Evolutionary conservation across 2,888 invertebrate genomes (phyloP).

Genomic region (Mimumesa dahlbomi): DNA sequence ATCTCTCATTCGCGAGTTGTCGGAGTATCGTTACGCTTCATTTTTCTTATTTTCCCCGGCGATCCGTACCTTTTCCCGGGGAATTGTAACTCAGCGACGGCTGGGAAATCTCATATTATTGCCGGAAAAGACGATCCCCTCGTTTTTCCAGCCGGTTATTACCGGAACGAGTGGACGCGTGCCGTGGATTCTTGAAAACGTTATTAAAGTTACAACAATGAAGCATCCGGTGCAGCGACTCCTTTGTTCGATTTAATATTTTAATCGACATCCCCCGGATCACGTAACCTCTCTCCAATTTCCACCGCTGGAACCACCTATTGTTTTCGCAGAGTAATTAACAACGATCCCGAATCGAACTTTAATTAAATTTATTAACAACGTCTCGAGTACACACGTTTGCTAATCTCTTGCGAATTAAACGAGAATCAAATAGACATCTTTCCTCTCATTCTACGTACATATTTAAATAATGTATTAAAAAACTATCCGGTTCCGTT

Average conservation of each 20-base stretch:
- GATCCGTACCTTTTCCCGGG: conserved; percentile 3
- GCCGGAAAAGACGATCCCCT: not conserved
- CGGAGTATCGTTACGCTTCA: not conserved
- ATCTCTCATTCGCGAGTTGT: conserved; percentile 5
- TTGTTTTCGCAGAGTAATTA: too few relatives aligned
- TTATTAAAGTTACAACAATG: not conserved
- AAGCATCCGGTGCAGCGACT: not conserved
- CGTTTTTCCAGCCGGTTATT: not conserved
- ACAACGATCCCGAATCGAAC: too few relatives aligned
- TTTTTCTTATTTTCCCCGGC: conserved; percentile 7
- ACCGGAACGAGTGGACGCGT: not conserved
- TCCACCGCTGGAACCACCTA: too few relatives aligned
- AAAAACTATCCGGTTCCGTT: too few relatives aligned
- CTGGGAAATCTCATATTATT: not conserved
- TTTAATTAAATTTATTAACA: too few relatives aligned
- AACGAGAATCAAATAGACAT: too few relatives aligned
- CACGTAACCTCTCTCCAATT: too few relatives aligned
- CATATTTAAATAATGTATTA: too few relatives aligned
- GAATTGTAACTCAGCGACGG: not conserved
- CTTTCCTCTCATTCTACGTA: too few relatives aligned
- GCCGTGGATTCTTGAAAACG: conserved; percentile 1
- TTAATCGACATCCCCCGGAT: not conserved
- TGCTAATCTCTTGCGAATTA: too few relatives aligned
- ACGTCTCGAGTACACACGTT: too few relatives aligned
- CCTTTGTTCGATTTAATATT: not conserved